These are phyloP conservation scores for Raphicerus campestris DNA, from an alignment of 2,113 vertebrate genomes.

Conservation along the genomic window DNA sequence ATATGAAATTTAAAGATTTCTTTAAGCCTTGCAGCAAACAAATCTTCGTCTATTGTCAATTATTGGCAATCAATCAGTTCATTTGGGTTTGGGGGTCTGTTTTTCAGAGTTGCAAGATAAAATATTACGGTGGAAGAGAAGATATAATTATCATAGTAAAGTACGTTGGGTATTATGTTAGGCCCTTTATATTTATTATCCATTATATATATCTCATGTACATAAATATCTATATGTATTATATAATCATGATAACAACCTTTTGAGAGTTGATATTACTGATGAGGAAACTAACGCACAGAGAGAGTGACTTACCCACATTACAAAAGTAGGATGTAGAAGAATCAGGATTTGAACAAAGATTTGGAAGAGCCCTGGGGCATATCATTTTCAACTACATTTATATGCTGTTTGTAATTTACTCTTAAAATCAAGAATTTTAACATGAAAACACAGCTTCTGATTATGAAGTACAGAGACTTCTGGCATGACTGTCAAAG, in stretches of 20 bases:
- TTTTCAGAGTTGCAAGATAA: conserved; percentile 3
- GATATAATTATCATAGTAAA: background rate
- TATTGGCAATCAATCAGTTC: background rate
- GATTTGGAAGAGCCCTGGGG: background rate
- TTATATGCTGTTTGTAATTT: background rate
- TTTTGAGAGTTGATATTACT: conserved; percentile 11
- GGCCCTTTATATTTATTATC: background rate
- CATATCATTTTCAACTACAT: background rate
- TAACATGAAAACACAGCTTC: conserved; percentile 14
- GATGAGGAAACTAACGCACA: background rate
- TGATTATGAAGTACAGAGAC: background rate
- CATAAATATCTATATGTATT: background rate
- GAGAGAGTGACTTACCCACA: background rate
- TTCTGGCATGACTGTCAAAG: background rate
- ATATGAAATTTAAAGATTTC: background rate
- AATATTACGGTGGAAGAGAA: background rate
- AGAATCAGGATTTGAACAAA: background rate
- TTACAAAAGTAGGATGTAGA: background rate
- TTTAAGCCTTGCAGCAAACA: background rate
- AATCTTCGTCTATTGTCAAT: background rate
- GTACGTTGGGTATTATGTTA: background rate
- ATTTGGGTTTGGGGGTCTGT: background rate
- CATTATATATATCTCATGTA: background rate
- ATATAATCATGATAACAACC: background rate
- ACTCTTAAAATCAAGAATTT: background rate